Base-by-base conservation (phyloP, 2,113 vertebrate species). In the Xenopus tropicalis region DNA sequence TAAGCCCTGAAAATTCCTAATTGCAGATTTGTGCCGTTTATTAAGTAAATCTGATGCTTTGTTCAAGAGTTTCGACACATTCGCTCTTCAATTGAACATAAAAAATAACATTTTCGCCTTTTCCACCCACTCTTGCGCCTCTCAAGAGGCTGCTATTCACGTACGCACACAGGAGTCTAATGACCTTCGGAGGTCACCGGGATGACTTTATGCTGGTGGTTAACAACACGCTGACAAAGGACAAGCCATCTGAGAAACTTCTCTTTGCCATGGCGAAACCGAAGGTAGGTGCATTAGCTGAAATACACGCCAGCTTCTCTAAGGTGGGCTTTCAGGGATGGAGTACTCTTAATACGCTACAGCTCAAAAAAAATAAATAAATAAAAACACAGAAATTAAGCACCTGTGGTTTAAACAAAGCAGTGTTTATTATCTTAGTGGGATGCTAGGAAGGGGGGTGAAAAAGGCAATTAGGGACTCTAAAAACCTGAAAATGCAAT, bases 141-240 rank as follows among this genome's bases (percentile, higher is more conserved):
- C 80, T 85, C 68, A 88, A 99, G 97, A 92, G 90, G 75, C 82
- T 90, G 71, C 87, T 95, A 82, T 81, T 89, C 76, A 95, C 93
- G 25, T 91, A 95, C 65, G 70, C 83, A 14, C 92, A 96, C 69
- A 97, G 90, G 84, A 95, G 82, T 77, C 85, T 98, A 80, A 89
- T 96, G 91, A 97, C 93, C 6, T 99, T 99, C 0, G 97, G 97
- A 80, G 95, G 94, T 74, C 95, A 91, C 82, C 91, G 89, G 75
- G 94, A 98, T 80, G 93, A 96, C 80, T 96, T 99, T 80, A 98
- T 98, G 96, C 83, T 99, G 83, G 93, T 96, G 72, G 90, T 96
- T 83, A 88, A 85, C 22, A 85, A 84, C 66, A 81, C 83, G 54
- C 65, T 88, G 44, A 81, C 83, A 82, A 96, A 94, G 84, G 93